Base-by-base conservation (phyloP, 2,797 vertebrate genomes). In the Melanotaenia boesemani region DNA sequence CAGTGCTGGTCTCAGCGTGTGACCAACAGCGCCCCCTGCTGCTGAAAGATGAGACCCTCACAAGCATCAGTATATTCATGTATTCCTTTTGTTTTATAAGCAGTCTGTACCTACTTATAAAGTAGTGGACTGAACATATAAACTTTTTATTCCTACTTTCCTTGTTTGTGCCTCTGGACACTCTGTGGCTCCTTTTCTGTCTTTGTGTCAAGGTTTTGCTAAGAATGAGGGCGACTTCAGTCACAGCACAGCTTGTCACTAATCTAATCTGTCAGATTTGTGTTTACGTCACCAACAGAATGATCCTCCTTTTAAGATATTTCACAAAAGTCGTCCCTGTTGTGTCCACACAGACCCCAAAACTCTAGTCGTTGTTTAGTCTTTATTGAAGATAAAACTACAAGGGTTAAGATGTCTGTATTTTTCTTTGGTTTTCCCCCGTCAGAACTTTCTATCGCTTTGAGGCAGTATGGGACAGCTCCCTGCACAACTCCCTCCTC, bases 401-500 rank as follows among this genome's bases (percentile, higher is more conserved):
- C 2, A 22, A 3, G 20, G 26, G 3, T 34, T 18, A 0, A 69
- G 36, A 48, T 52, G 6, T 37, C 20, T 34, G 22, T 62, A 0
- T 69, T 48, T 65, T 24, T 36, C 44, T 67, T 37, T 69, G 0
- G 0, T 71, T 75, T 74, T 63, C 60, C 36, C 72, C 6, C 63
- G 72, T 18, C 86, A 99, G 98, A 89, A 99, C 96, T 36, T 98
- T 99, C 86, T 99, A 99, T 89, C 95, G 97, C 0, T 99, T 99
- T 0, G 98, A 99, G 92, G 97, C 97, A 0, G 98, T 99, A 74
- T 99, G 98, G 98, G 98, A 99, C 83, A 99, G 98, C 88, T 99
- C 98, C 24, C 93, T 99, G 74, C 98, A 99, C 86, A 99, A 99
- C 91, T 99, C 98, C 63, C 97, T 99, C 20, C 96, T 99, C 50